Evolutionary conservation across 2,797 vertebrate species (phyloP).

Genomic region (Acanthurus tractus): DNA sequence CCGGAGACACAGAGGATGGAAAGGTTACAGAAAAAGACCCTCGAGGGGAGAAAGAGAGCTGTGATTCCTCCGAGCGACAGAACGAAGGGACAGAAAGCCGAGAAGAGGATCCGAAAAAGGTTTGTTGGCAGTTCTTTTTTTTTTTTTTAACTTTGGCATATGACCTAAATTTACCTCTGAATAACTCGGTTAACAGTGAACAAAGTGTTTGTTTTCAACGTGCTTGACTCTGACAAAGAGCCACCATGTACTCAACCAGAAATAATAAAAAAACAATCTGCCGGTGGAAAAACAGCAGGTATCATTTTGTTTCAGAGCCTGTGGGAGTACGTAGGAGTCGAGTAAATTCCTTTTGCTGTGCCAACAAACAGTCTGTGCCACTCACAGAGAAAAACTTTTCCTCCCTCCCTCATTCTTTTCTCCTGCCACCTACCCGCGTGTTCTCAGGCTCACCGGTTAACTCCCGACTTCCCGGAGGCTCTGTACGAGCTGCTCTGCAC

Average conservation of each 20-base stretch:
- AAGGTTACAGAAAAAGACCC: constrained; percentile 20
- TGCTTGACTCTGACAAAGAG: constrained; percentile 2
- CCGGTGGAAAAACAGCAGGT: constrained; percentile 49
- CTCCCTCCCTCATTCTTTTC: neutral
- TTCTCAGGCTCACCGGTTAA: constrained; percentile 78
- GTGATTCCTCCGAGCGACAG: constrained; percentile 52
- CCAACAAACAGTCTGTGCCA: constrained; percentile 59
- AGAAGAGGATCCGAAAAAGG: constrained; percentile 75
- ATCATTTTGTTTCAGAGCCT: constrained; percentile 35
- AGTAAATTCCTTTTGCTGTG: constrained; percentile 51
- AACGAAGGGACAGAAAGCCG: constrained; percentile 56
- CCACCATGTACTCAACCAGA: neutral
- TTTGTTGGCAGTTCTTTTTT: constrained; percentile 52
- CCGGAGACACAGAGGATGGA: constrained; percentile 27
- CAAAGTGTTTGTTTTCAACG: constrained; percentile 11
- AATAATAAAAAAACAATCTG: constrained; percentile 16
- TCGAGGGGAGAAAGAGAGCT: constrained; percentile 45
- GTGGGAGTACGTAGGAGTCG: constrained; percentile 60
- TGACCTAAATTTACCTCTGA: neutral
- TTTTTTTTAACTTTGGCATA: neutral
- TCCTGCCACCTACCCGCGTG: constrained; percentile 32
- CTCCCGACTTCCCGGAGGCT: constrained; percentile 85
- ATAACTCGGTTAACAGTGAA: constrained; percentile 1
- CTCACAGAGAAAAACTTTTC: constrained; percentile 54
- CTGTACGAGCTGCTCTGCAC: constrained; percentile 86